phyloP scores from a whole-genome alignment of 2,888 invertebrate species.

The Cephus pygmeus region DNA sequence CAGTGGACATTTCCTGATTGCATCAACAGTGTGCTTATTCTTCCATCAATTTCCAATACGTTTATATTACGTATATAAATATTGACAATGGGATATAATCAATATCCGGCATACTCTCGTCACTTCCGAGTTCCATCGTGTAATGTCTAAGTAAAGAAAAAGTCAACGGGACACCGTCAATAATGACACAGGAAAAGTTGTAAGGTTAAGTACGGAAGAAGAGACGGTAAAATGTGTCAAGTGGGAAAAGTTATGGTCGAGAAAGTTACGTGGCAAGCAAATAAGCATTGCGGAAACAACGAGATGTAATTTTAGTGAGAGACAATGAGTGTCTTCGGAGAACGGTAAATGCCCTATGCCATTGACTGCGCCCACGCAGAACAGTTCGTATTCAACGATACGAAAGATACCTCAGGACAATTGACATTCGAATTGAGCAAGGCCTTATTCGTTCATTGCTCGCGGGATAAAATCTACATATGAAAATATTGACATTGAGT shows the following conservation, averaged over 20 bases:
- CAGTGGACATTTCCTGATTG: not conserved
- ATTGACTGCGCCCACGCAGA: not conserved
- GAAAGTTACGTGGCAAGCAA: not conserved
- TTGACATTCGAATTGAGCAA: not conserved
- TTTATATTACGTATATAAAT: not conserved
- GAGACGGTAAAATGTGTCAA: not conserved
- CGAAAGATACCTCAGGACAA: not conserved
- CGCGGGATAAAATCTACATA: not conserved
- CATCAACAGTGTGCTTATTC: not conserved
- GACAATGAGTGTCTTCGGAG: not conserved
- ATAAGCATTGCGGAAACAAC: not conserved
- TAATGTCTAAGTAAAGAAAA: not conserved
- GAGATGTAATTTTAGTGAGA: not conserved
- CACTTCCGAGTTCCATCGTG: not conserved
- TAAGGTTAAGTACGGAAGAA: not conserved
- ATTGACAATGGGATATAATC: not conserved
- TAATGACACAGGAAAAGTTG: not conserved
- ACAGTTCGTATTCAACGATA: not conserved
- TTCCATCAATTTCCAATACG: not conserved
- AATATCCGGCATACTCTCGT: not conserved
- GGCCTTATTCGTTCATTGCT: not conserved
- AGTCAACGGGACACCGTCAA: not conserved
- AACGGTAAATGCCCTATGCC: not conserved
- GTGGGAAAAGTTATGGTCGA: not conserved
- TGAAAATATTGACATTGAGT: not conserved